These are phyloP conservation scores for Neogobius melanostomus DNA, from an alignment of 2,113 vertebrate genomes.

Conservation along the genomic window DNA sequence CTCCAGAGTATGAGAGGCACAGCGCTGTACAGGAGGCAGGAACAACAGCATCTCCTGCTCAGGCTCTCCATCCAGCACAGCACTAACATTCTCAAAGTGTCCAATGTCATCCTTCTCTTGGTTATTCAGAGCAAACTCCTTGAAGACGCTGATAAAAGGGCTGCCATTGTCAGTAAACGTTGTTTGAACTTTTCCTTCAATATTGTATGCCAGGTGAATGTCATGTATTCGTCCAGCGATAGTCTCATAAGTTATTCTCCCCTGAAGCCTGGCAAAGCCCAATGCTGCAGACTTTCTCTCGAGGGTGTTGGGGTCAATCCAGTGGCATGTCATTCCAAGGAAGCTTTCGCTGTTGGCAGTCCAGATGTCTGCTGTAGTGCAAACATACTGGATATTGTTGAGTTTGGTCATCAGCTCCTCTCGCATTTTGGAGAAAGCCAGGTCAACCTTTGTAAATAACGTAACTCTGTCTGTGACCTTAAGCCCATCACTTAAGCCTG, in stretches of 20 bases:
- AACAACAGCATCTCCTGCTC: slow-evolving; percentile 72
- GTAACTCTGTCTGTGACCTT: slow-evolving; percentile 68
- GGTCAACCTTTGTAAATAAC: slow-evolving; percentile 69
- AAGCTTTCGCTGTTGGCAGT: slow-evolving; percentile 66
- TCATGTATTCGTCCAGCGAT: slow-evolving; percentile 67
- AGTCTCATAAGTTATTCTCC: slow-evolving; percentile 60
- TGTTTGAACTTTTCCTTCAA: slow-evolving; percentile 73
- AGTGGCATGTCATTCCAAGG: slow-evolving; percentile 77
- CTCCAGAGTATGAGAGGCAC: slow-evolving; percentile 69
- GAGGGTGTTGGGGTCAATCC: slow-evolving; percentile 61
- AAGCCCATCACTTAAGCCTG: slow-evolving; percentile 67
- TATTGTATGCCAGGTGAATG: slow-evolving; percentile 67
- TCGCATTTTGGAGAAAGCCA: slow-evolving; percentile 66
- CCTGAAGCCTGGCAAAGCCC: slow-evolving; percentile 62
- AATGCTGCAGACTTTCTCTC: slow-evolving; percentile 72
- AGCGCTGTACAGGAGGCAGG: slow-evolving; percentile 66
- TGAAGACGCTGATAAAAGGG: slow-evolving; percentile 69
- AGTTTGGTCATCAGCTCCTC: slow-evolving; percentile 68
- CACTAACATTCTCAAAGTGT: slow-evolving; percentile 63
- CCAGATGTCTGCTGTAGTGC: slow-evolving; percentile 76
- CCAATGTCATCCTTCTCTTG: slow-evolving; percentile 63
- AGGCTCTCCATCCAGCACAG: slow-evolving; percentile 63
- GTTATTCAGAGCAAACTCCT: slow-evolving; percentile 59
- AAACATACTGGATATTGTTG: slow-evolving; percentile 64
- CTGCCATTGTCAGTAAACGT: slow-evolving; percentile 72